phyloP scores from a whole-genome alignment of 1,140 invertebrate species.

The Drosophila virilis region DNA sequence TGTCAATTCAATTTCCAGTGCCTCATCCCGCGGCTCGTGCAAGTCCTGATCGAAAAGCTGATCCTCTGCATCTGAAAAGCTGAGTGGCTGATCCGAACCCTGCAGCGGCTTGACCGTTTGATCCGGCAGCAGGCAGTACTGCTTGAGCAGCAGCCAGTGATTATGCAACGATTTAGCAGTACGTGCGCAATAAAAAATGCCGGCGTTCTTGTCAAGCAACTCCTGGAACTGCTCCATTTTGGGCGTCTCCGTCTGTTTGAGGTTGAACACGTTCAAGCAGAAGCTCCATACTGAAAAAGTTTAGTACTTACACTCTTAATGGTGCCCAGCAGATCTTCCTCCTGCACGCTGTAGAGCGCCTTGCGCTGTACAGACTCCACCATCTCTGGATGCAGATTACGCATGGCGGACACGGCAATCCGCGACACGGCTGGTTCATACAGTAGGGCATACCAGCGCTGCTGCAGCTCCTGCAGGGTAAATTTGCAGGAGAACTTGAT shows the following conservation, averaged over 20 bases:
- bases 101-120: slow-evolving; percentile 89
- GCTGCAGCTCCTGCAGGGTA: slow-evolving; percentile 96
- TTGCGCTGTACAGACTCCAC: slow-evolving; percentile 94
- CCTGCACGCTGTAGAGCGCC: slow-evolving; percentile 94
- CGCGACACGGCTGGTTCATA: slow-evolving; percentile 95
- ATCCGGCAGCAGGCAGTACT: slow-evolving; percentile 96
- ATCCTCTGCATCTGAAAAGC: slow-evolving; percentile 97
- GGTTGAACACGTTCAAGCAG: not conserved
- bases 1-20: slow-evolving; percentile 88
- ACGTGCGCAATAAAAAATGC: slow-evolving; percentile 93
- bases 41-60: slow-evolving; percentile 93
- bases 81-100: slow-evolving; percentile 88
- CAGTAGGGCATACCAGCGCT: slow-evolving; percentile 97
- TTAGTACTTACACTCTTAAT: slow-evolving; percentile 90
- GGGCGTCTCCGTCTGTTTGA: slow-evolving; percentile 84
- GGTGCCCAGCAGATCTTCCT: slow-evolving; percentile 94
- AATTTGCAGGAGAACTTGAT: slow-evolving; percentile 98
- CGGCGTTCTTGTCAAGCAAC: slow-evolving; percentile 92
- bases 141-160: slow-evolving; percentile 97
- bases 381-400: slow-evolving; percentile 96
- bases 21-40: slow-evolving; percentile 91
- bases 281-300: not conserved
- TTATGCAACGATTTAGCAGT: slow-evolving; percentile 93
- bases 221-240: slow-evolving; percentile 93
- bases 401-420: slow-evolving; percentile 95